Conservation (phyloP, 2,113 vertebrate genomes). For the Elanus axillaris region DNA sequence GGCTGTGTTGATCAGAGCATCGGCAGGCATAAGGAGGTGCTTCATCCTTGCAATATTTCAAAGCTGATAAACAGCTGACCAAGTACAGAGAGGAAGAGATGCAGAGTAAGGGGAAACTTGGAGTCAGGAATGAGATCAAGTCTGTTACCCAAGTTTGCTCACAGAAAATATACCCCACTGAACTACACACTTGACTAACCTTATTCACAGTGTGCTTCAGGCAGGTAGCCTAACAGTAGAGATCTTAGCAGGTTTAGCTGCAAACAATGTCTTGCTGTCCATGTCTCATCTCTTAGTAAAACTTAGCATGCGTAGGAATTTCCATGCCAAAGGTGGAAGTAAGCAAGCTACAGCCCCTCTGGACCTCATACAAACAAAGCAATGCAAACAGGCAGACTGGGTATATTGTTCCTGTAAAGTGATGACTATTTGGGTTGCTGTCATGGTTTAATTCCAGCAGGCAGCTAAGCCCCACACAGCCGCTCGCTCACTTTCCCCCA, state of each 20-base stretch:
- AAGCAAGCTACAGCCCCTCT: neutral
- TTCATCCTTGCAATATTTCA: neutral
- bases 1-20: neutral
- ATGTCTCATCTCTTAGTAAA: neutral
- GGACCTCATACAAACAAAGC: neutral
- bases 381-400: neutral
- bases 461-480: no score
- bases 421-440: neutral
- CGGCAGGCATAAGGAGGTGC: neutral
- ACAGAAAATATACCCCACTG: neutral
- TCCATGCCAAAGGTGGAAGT: neutral
- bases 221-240: conserved; percentile 6
- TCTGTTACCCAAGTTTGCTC: neutral
- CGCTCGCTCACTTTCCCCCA: no score
- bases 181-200: neutral
- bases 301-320: neutral
- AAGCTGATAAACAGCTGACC: neutral
- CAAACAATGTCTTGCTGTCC: neutral
- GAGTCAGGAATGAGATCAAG: neutral
- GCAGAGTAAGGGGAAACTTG: neutral
- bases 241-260: neutral
- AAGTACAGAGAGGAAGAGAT: neutral
- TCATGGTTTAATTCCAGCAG: no score
- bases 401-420: neutral
- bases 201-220: neutral